Percentiles rank a stretch among this genome's conserved stretches.
Conservation (phyloP, 2,113 vertebrate species). For the Callorhinus ursinus region DNA sequence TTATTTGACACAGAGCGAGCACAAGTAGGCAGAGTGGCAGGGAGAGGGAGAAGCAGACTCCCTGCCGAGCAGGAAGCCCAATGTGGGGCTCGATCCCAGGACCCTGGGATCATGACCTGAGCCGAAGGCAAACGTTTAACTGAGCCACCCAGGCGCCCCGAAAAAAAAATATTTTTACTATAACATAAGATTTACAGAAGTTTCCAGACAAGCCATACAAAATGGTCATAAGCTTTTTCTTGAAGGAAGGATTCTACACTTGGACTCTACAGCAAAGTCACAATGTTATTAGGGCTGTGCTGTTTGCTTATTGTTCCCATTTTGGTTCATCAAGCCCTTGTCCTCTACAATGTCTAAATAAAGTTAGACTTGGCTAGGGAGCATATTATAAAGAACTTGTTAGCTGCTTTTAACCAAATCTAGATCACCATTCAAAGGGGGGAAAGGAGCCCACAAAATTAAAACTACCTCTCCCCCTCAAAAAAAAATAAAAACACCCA, state of each 20-base stretch:
- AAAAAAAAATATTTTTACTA: not conserved
- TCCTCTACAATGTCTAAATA: not conserved
- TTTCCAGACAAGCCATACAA: not conserved
- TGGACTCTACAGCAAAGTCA: not conserved
- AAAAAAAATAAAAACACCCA: not conserved
- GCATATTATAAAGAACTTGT: not conserved
- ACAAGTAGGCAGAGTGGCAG: too few species aligned
- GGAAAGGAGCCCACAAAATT: not conserved
- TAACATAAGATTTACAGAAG: not conserved
- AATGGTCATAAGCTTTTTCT: not conserved
- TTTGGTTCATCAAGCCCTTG: not conserved
- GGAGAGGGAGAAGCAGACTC: too few species aligned
- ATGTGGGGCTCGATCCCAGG: too few species aligned
- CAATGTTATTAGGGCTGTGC: not conserved
- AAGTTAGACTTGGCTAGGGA: not conserved
- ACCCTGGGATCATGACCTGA: too few species aligned
- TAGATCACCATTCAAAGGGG: not conserved
- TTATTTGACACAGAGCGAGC: too few species aligned
- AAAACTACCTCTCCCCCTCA: not conserved
- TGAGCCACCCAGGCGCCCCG: too few species aligned
- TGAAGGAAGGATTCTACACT: not conserved
- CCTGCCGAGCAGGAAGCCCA: too few species aligned
- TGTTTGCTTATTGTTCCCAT: not conserved
- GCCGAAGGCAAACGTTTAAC: too few species aligned
- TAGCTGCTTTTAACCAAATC: not conserved